Percentiles rank a stretch among this genome's conserved stretches.
Conservation (phyloP, 2,888 invertebrate species). For the Ornithoptera alexandrae region DNA sequence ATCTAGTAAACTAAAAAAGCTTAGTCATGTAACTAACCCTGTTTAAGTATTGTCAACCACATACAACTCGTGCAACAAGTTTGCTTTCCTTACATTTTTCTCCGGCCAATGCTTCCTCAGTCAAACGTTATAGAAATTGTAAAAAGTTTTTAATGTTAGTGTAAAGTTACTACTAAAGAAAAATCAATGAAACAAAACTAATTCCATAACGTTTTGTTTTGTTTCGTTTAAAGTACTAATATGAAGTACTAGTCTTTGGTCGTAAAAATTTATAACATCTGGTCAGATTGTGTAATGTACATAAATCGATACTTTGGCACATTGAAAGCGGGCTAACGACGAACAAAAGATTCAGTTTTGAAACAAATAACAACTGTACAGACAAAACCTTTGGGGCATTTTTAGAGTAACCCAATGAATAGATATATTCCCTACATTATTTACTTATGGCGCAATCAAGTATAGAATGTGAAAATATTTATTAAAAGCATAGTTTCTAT, state of each 20-base stretch:
- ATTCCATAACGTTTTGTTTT: no score
- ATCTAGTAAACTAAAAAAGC: not conserved
- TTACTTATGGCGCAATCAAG: not conserved
- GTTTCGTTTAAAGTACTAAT: not conserved
- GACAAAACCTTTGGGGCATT: not conserved
- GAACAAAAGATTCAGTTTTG: conserved; percentile 50
- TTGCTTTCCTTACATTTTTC: conserved; percentile 5
- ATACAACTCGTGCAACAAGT: not conserved
- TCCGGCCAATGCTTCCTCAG: conserved; percentile 3
- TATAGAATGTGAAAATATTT: not conserved
- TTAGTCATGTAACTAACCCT: not conserved
- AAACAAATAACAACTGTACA: conserved; percentile 31
- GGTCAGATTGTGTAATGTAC: conserved; percentile 47
- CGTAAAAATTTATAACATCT: conserved; percentile 48
- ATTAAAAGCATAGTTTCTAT: not conserved
- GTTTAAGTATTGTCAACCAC: conserved; percentile 11
- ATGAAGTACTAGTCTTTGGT: conserved; percentile 33
- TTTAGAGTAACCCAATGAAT: no score
- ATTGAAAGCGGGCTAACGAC: conserved; percentile 51
- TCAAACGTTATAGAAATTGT: conserved; percentile 18
- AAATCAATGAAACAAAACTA: not conserved
- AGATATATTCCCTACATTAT: not conserved
- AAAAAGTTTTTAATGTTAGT: not conserved
- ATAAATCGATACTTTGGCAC: conserved; percentile 44
- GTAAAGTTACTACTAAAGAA: not conserved